Evolutionary conservation across 1,140 invertebrate species (phyloP), one percentile per base, ranked within the genome.

Genomic region (Anoplophora glabripennis): DNA sequence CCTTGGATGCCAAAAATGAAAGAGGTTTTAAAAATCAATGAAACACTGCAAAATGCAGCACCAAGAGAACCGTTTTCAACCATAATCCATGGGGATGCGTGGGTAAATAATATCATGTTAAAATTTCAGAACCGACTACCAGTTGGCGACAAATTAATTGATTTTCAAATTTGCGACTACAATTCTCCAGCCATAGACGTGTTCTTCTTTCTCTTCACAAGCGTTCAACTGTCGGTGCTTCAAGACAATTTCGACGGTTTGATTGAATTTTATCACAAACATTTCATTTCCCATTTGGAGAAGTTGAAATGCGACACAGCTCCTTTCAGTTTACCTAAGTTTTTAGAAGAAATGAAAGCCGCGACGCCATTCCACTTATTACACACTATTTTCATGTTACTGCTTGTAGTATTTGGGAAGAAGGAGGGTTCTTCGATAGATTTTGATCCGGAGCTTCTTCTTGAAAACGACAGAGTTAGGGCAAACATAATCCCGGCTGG

Each of bases 31-130:
- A 38, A 41, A 17, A 53, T 40, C 12, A 11, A 9, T 21, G 37
- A 34, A 5, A 12, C 3, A 4, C 36, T 45, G 14, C 8, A 18
- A 10, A n/a, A 55, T 4, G 14, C 44, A n/a, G 10, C 21, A 10
- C 9, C 38, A 8, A 57, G 45, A 9, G 64, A 79, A 48, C 75
- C 75, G 0, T 84, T 76, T 72, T 76, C 76, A 0, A 78, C 77
- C 0, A 75, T 80, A 11, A 67, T 78, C 2, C 84, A 86, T 42
- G 66, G 75, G 1, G 84, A 86, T 68, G 75, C 84, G 34, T 85
- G 83, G 84, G 72, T 77, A 7, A 85, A 85, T 64, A 86, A 86
- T 57, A 70, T 83, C 7, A 74, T 86, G 66, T 47, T 77, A 1
- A 75, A 76, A 61, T 75, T 76, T 48, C 69, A 46, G 11, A 18